Evolutionary conservation across 2,888 invertebrate species (phyloP), one percentile per base, ranked within the genome.

Genomic region (Thelaira solivaga): DNA sequence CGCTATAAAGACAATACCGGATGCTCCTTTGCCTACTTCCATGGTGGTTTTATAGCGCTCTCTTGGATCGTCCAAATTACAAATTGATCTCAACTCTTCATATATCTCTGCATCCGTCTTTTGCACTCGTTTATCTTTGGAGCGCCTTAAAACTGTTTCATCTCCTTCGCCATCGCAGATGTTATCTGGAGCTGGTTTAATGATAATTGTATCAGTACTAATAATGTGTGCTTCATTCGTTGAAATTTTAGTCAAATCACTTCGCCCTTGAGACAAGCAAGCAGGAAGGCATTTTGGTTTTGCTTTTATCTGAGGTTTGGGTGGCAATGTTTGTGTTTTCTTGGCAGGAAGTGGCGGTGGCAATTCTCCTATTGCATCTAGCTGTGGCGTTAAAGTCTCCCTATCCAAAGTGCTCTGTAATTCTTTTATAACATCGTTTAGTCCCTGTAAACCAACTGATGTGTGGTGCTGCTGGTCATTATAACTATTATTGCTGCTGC

Each of bases 1-100:
- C 0, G 97, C 97, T 81, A 95, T 95, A 87, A 95, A 96, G 22
- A 98, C 98, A 80, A 94, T 95, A 59, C 97, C 98, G 31, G 97
- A 97, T 47, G 97, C 97, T 11, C 97, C 97, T 26, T 95, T 94
- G 61, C 97, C 97, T 55, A 97, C 93, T 87, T 97, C 96, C 85
- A 94, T 94, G 80, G 93, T 92, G 80, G 94, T 92, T 81, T 94
- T 92, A 88, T 97, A 98, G 81, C 95, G 92, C 20, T 93, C 90
- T 80, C 93, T 91, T 0, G 97, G 97, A 90, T 97, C 93, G 64
- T 94, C 94, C 8, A 92, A 91, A 86, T 95, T 95, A 83, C 97
- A 97, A 85, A 97, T 94, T 80, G 91, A 91, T 81, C 91, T 91
- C 64, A 97, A 89, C 83, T 95, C 94, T 8, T 92, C 92, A 87